Evolutionary conservation across 1,140 invertebrate species (phyloP).

Genomic region (Arion vulgaris): DNA sequence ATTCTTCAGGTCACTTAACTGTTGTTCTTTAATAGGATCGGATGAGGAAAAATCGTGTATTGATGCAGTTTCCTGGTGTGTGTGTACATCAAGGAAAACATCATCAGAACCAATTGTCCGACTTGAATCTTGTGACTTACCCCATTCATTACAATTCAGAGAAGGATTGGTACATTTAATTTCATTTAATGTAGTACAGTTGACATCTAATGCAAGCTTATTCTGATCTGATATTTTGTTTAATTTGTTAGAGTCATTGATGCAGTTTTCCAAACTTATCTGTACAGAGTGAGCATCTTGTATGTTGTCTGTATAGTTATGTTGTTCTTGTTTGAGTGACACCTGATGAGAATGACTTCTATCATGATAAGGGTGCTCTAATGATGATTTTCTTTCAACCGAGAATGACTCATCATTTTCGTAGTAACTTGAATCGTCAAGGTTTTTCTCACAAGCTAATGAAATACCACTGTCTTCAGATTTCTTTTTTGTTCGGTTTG

Average conservation of each 20-base stretch:
- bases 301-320: background rate
- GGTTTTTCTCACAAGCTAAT: slow-evolving; percentile 15
- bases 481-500: background rate
- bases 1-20: background rate
- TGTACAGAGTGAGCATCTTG: background rate
- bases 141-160: slow-evolving; percentile 4
- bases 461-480: slow-evolving; percentile 37
- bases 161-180: background rate
- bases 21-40: background rate
- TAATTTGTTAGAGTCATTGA: background rate
- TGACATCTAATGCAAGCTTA: background rate
- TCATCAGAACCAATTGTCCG: slow-evolving; percentile 30
- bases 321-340: background rate
- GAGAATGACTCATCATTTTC: background rate
- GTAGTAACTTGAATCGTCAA: background rate
- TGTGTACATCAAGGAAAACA: slow-evolving; percentile 14
- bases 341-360: background rate
- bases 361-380: background rate
- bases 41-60: too few species aligned
- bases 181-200: background rate
- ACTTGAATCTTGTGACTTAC: slow-evolving; percentile 21
- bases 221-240: background rate
- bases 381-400: background rate
- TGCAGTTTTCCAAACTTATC: background rate
- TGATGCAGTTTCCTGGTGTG: background rate